Evolutionary conservation across 2,888 invertebrate genomes (phyloP), one percentile per base, ranked within the genome.

Genomic region (Andrena bucephala): DNA sequence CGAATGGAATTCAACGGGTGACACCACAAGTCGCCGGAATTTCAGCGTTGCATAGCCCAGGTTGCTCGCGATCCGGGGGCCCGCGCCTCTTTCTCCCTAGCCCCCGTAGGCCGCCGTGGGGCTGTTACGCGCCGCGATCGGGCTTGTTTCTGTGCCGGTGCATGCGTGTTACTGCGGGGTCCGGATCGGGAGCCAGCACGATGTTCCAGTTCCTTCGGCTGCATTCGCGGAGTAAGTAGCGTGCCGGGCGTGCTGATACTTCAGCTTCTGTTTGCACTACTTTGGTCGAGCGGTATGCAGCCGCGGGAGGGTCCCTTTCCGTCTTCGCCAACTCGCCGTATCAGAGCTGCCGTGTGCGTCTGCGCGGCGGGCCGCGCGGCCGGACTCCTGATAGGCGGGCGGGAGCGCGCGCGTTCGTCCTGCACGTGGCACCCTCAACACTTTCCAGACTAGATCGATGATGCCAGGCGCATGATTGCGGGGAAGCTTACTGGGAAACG

Each of bases 11-110:
- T 85, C 79, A 70, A 78, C 86, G 80, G 88, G 88, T 89, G 89
- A 90, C 90, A 89, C 89, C 88, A 86, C 87, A 82, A 89, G 90
- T 90, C 85, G 84, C 67, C 84, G 90, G 90, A 90, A 90, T 90
- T 85, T 89, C 85, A 87, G 84, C 88, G 84, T 88, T 85, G 90
- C 90, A 90, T 90, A 90, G 85, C 87, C 86, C 72, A 83, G 85
- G 85, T 87, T 83, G 85, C 89, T 84, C 77, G 83, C 87, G 88
- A 81, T 86, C 89, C 89, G 78, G 67, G 81, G 42, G 77, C 68
- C 74, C 79, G 77, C 65, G 59, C 73, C 84, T 84, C 84, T 80
- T 79, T 84, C 84, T 83, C 83, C 68, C 54, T 54, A 36, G 63
- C 50, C 57, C 27, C 7, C 42, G 52, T 65, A 65, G 36, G 52